Evolutionary conservation across 2,113 vertebrate species (phyloP).

Genomic region (Tangachromis dhanisi): DNA sequence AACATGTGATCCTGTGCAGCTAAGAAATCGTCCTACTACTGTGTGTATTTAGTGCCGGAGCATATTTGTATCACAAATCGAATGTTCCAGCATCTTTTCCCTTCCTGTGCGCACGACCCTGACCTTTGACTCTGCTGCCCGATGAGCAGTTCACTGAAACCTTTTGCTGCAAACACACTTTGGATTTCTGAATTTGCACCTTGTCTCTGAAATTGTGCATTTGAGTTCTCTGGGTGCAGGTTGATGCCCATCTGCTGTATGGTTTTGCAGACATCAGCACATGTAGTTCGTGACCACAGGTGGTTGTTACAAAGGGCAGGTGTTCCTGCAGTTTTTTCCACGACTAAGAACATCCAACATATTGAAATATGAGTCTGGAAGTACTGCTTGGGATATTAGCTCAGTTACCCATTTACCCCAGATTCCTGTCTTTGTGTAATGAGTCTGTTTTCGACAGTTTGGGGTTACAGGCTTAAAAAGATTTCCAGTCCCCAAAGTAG

Average conservation of each 20-base stretch:
- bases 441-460: background rate
- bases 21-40: background rate
- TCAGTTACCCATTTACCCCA: background rate
- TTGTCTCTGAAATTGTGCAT: background rate
- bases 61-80: fast-evolving
- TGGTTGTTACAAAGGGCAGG: background rate
- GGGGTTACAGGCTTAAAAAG: background rate
- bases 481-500: fast-evolving
- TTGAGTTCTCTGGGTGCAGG: background rate
- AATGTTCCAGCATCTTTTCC: background rate
- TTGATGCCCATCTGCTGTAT: background rate
- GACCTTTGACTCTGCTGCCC: background rate
- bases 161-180: background rate
- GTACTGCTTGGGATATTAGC: background rate
- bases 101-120: background rate
- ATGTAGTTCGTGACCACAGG: background rate
- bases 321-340: background rate
- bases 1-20: background rate
- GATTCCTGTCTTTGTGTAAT: background rate
- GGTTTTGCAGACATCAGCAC: background rate
- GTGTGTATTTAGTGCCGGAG: fast-evolving
- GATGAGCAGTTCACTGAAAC: background rate
- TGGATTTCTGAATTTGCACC: background rate
- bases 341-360: background rate
- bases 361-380: background rate